Evolutionary conservation across 2,113 vertebrate genomes (phyloP), one percentile per base, ranked within the genome.

Genomic region (Lagopus leucura): DNA sequence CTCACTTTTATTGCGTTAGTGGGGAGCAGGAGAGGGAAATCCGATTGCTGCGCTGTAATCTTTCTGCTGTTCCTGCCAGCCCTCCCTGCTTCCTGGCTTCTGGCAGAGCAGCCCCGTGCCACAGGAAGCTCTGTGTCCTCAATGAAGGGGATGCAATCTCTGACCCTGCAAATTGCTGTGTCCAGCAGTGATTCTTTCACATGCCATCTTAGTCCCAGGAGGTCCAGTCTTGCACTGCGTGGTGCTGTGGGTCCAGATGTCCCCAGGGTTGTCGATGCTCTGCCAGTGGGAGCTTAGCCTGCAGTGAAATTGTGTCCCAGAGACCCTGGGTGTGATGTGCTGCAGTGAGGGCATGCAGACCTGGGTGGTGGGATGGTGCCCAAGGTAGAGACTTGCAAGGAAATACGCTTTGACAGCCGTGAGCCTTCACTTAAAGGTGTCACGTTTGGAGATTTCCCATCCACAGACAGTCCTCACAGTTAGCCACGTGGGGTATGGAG

Each of bases 61-160:
- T 92, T 67, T 9, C 89, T 36, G 75, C 78, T 73, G 71, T 95
- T 93, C 95, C 91, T 94, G 93, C 92, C 92, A 95, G 88, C 74
- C 80, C 78, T 88, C 55, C 85, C 3, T 60, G 75, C 94, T 96
- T 94, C 93, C 96, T 95, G 96, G 52, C 86, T 93, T 34, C 93
- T 94, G 95, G 95, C 88, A 86, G 13, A 55, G 2, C 76, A 88
- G 94, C 80, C 82, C 66, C 16, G 27, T 13, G 75, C 34, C 57
- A 43, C 82, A 88, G 91, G 88, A 91, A 94, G 85, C 57, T 83
- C 8, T 78, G 5, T 58, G 72, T 89, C 27, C 32, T 69, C 64
- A 47, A 0, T 3, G 47, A 80, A 86, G 61, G 34, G 34, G 38
- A 38, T 42, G 13, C 64, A 70, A 43, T 32, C 76, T 67, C 64